Evolutionary conservation across 2,113 vertebrate genomes (phyloP), one percentile per base, ranked within the genome.

Genomic region (Tychaedon coryphoeus): DNA sequence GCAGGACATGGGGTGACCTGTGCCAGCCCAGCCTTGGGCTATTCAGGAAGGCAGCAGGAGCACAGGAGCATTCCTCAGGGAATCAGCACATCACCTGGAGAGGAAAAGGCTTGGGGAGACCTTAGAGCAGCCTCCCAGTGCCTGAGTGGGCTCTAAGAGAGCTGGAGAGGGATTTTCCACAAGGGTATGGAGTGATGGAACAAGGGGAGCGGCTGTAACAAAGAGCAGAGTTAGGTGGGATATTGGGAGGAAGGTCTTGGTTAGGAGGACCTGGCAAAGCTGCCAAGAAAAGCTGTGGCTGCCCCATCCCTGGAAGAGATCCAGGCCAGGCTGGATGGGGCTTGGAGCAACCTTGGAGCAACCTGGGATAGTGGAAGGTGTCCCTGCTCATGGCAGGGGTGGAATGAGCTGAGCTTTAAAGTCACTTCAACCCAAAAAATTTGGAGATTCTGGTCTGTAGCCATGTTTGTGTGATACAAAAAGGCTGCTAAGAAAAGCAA

Each of bases 301-400:
- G 70, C 14, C 17, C 53, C 45, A 60, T 29, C n/a, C 61, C 40
- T 90, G 70, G 40, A 0, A 75, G 1, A 6, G 61, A 8, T 3
- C 62, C 5, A 47, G 47, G 19, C 3, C 47, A 69, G 47, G 9
- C 0, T 67, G 77, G 45, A 53, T 0, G 0, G 28, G 5, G 19
- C 16, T 75, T 60, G 61, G 70, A 67, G 53, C 29, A 31, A 0
- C 14, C 38, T 74, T 60, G 60, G 69, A 67, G 61, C 29, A 23
- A 0, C 17, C 40, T 75, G 78, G 29, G 6, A 7, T 1, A 6
- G 54, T 31, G n/a, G 54, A 19, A 75, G 8, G 13, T 25, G n/a
- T 7, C 45, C 24, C 45, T 74, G 61, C 3, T 11, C 23, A n/a
- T 14, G 16, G 33, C 16, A 66, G 28, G 23, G 6, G 1, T 6